phyloP scores from a whole-genome alignment of 2,113 vertebrate genomes.

The Chlamydotis undulata region DNA sequence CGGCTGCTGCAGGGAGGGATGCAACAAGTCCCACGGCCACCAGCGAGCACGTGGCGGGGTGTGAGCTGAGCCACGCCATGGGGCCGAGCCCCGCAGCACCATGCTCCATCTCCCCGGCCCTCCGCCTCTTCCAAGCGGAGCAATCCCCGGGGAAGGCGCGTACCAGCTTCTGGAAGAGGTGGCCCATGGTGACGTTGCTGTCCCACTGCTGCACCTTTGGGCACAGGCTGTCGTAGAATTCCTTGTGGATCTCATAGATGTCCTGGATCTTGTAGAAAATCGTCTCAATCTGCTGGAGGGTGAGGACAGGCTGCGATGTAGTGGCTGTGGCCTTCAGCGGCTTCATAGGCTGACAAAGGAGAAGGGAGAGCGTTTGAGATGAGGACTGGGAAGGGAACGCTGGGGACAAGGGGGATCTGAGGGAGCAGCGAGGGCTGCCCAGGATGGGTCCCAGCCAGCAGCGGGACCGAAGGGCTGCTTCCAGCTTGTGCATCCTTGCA shows the following conservation, averaged over 20 bases:
- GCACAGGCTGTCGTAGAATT: slow-evolving; percentile 92
- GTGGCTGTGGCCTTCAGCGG: slow-evolving; percentile 95
- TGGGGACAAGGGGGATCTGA: background rate
- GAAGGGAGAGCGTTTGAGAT: background rate
- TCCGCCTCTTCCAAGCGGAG: background rate
- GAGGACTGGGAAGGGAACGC: background rate
- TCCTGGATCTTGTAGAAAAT: slow-evolving; percentile 99
- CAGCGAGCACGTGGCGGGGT: accelerated
- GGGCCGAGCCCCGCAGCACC: accelerated
- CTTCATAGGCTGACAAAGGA: slow-evolving; percentile 87
- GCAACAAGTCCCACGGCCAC: background rate
- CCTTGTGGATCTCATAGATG: slow-evolving; percentile 96
- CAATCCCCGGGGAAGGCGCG: slow-evolving; percentile 7
- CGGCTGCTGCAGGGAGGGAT: background rate
- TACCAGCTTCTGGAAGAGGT: slow-evolving; percentile 98
- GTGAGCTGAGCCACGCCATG: background rate
- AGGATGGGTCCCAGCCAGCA: accelerated
- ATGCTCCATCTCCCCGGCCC: background rate
- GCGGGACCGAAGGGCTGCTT: background rate
- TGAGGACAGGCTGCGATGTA: slow-evolving; percentile 94
- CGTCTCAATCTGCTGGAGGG: slow-evolving; percentile 93
- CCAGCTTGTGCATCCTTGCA: accelerated
- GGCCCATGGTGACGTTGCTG: slow-evolving; percentile 91
- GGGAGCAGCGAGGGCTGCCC: accelerated
- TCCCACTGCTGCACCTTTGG: slow-evolving; percentile 97